These are phyloP conservation scores for Gorsachius goisagi DNA, from an alignment of 2,113 vertebrate genomes.

Conservation along the genomic window DNA sequence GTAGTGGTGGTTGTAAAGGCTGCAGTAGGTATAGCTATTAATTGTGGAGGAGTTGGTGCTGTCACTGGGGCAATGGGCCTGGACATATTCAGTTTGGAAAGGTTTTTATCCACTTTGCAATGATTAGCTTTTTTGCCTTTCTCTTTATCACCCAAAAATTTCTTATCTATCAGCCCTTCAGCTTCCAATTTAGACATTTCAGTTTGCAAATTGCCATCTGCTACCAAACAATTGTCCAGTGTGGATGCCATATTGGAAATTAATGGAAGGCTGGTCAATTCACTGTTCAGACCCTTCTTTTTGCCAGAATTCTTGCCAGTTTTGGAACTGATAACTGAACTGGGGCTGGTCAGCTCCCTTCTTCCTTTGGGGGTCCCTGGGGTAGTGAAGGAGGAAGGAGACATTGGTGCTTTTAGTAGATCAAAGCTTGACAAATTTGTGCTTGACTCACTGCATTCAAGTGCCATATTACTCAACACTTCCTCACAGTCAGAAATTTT, in stretches of 20 bases:
- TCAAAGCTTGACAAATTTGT: neutral
- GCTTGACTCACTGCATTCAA: neutral
- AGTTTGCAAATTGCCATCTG: neutral
- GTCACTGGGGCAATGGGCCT: too few relatives aligned
- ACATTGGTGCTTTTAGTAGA: neutral
- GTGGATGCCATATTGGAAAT: neutral
- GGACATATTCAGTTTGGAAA: too few relatives aligned
- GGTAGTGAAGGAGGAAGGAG: neutral
- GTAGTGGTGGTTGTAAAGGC: too few relatives aligned
- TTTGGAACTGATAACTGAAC: neutral
- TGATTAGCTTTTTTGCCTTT: neutral
- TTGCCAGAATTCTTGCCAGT: neutral
- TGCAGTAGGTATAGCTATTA: too few relatives aligned
- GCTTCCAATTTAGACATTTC: neutral
- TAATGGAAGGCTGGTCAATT: neutral
- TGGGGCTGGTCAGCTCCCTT: neutral
- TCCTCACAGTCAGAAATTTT: neutral
- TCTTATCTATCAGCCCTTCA: neutral
- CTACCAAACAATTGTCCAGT: neutral
- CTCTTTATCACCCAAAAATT: neutral
- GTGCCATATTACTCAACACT: neutral
- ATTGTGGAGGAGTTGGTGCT: too few relatives aligned
- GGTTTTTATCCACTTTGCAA: neutral
- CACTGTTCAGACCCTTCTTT: neutral
- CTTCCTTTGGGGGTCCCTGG: neutral